These are phyloP conservation scores for Platycercus adscitus DNA, from an alignment of 2,113 vertebrate species.

Conservation along the genomic window DNA sequence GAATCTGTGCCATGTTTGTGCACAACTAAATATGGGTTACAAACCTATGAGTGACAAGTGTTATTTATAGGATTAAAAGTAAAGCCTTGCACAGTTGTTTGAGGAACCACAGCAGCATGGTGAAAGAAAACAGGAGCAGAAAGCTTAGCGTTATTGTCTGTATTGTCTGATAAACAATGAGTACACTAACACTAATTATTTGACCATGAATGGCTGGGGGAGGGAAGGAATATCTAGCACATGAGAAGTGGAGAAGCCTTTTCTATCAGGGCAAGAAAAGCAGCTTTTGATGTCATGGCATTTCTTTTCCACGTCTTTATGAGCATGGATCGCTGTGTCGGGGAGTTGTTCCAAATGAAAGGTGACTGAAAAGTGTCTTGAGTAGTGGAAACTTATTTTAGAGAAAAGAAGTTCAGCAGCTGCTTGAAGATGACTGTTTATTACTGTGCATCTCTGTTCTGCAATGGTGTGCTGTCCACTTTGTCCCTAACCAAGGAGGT, in stretches of 20 bases:
- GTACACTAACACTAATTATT: slow-evolving; percentile 70
- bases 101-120: slow-evolving; percentile 68
- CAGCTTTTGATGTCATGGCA: not conserved
- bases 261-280: not conserved
- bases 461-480: not conserved
- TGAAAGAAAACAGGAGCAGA: slow-evolving; percentile 64
- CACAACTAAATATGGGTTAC: slow-evolving; percentile 76
- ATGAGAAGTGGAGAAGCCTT: not conserved
- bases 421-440: not conserved
- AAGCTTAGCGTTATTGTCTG: slow-evolving; percentile 69
- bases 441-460: not conserved
- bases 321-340: fast-evolving
- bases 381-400: not conserved
- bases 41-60: slow-evolving; percentile 76
- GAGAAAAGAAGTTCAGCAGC: not conserved
- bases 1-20: slow-evolving; percentile 66
- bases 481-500: not conserved
- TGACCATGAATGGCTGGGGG: slow-evolving; percentile 52
- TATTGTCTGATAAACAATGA: slow-evolving; percentile 74
- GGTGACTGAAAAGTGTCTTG: not conserved
- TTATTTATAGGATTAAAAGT: slow-evolving; percentile 80
- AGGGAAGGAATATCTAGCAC: slow-evolving; percentile 7
- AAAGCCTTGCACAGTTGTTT: slow-evolving; percentile 71
- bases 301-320: not conserved
- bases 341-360: not conserved